Evolutionary conservation across 2,888 invertebrate genomes (phyloP), one percentile per base, ranked within the genome.

Genomic region (Chalcosyrphus nemorum): DNA sequence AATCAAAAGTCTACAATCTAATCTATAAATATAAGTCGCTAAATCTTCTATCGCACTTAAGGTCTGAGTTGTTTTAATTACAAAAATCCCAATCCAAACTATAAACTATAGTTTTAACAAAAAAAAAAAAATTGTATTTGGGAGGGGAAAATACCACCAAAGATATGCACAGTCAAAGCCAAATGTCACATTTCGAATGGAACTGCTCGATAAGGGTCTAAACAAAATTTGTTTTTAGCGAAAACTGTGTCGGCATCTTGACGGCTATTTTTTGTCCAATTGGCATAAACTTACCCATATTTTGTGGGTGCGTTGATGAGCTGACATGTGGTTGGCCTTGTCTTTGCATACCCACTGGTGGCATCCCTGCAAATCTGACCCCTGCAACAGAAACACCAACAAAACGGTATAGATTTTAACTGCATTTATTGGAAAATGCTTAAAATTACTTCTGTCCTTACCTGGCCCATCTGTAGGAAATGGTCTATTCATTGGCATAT

Each of bases 291-390:
- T 87, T 90, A 91, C 92, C 93, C 92, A 94, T 92, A 88, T 93
- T 94, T 89, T 94, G 94, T 87, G 94, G 94, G 89, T 94, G 94
- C 88, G 94, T 94, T 87, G 94, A 94, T 89, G 94, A 94, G 87
- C 94, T 93, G 89, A 94, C 94, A 91, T 93, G 94, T 88, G 93
- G 92, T 88, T 93, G 94, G 71, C 91, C 91, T 59, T 93, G 92
- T 9, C 92, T 89, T 74, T 91, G 91, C 89, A 91, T 91, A 57
- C 90, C 89, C 65, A 90, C 90, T 32, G 90, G 89, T 72, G 91
- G 91, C 88, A 91, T 88, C 68, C 89, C 90, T 57, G 90, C 90
- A 86, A 91, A 92, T 35, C 91, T 91, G 50, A 91, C 92, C 88
- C 88, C 86, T 87, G 86, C 19, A 50, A 78, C 56, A 72, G 77